Conservation (phyloP, 2,888 invertebrate genomes). For the Drepana falcataria region DNA sequence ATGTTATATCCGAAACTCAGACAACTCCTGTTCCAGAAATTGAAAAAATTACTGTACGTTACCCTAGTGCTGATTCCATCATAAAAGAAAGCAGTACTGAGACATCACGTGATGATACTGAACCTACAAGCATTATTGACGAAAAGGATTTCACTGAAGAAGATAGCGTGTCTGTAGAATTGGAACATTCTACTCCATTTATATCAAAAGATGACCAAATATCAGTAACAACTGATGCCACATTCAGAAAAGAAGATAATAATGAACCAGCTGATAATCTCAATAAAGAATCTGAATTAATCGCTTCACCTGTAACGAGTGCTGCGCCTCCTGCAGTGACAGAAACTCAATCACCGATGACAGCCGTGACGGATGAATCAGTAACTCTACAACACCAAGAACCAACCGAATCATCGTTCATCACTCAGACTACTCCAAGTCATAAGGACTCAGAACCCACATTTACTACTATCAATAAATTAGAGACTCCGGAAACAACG, state of each 20-base stretch:
- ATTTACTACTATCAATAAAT: conserved; percentile 14
- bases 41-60: neutral
- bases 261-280: conserved; percentile 4
- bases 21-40: conserved; percentile 13
- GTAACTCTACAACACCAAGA: conserved; percentile 21
- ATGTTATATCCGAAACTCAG: conserved; percentile 10
- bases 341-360: conserved; percentile 21
- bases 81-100: conserved; percentile 6
- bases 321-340: conserved; percentile 24
- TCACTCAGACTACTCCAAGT: conserved; percentile 16
- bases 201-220: conserved; percentile 22
- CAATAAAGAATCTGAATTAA: conserved; percentile 12
- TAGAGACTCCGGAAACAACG: conserved; percentile 30
- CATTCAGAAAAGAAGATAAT: conserved; percentile 27
- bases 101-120: neutral
- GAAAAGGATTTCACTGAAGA: neutral
- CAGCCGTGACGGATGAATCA: conserved; percentile 17
- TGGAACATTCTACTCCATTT: conserved; percentile 1
- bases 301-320: conserved; percentile 13
- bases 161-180: neutral
- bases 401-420: conserved; percentile 13
- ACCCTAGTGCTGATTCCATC: neutral
- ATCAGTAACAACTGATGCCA: conserved; percentile 26
- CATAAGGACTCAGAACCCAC: conserved; percentile 15
- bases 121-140: neutral